phyloP scores from a whole-genome alignment of 2,113 vertebrate species.

The Passer domesticus region DNA sequence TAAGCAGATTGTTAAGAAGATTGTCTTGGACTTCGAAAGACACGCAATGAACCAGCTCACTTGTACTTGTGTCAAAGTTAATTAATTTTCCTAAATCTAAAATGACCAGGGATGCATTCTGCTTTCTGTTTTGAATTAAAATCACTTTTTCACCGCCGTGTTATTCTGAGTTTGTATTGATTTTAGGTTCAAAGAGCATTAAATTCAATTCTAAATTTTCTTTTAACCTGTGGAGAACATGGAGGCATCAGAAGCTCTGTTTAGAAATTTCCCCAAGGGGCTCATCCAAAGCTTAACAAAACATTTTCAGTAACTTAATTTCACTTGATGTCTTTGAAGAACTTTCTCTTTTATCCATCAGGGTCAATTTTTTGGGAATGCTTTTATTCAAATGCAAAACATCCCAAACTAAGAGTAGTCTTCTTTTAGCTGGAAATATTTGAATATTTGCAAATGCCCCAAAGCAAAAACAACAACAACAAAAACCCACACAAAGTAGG shows the following conservation, averaged over 20 bases:
- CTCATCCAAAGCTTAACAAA: background rate
- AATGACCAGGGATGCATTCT: conserved; percentile 30
- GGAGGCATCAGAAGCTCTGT: background rate
- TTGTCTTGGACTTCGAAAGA: conserved; percentile 39
- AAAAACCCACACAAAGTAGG: rapidly evolving
- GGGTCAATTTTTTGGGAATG: background rate
- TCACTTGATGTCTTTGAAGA: background rate
- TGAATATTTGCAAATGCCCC: background rate
- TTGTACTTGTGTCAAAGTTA: conserved; percentile 53
- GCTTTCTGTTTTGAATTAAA: conserved; percentile 58
- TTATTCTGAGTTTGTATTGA: conserved; percentile 39
- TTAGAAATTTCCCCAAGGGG: conserved; percentile 4
- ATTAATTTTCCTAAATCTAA: conserved; percentile 56
- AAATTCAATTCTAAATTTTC: conserved; percentile 47
- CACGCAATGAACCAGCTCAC: background rate
- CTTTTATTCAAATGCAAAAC: background rate
- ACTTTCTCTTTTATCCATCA: background rate
- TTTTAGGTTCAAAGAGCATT: conserved; percentile 52
- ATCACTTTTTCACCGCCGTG: conserved; percentile 25
- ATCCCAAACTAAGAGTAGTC: background rate
- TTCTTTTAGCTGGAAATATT: background rate
- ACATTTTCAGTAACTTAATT: conserved; percentile 28
- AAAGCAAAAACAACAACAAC: background rate
- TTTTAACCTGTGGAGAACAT: conserved; percentile 27
- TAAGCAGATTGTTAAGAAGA: conserved; percentile 37